Conservation (phyloP, 2,888 invertebrate species). For the Chrysina gloriosa region DNA sequence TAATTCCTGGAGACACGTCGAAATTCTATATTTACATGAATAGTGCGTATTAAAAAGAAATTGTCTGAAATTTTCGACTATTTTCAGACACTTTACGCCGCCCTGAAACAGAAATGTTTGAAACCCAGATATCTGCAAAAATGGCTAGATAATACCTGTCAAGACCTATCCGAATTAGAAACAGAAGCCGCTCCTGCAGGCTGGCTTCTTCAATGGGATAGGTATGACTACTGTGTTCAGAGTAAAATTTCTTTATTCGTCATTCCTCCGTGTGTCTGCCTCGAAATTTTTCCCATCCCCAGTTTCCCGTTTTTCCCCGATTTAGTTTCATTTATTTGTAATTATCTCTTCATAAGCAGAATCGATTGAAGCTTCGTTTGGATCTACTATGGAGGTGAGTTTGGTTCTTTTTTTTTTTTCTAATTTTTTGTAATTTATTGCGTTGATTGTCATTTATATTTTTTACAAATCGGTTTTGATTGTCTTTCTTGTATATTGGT, state of each 20-base stretch:
- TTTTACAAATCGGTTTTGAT: too few relatives aligned
- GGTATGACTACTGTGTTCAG: constrained; percentile 66
- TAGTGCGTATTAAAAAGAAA: neutral
- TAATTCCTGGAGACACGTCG: too few relatives aligned
- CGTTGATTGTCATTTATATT: too few relatives aligned
- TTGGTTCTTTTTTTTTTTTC: neutral
- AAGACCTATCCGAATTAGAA: constrained; percentile 73
- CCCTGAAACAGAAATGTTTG: constrained; percentile 72
- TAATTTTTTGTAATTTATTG: too few relatives aligned
- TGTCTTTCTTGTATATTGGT: too few relatives aligned
- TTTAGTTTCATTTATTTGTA: constrained; percentile 16
- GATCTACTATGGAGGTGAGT: constrained; percentile 15
- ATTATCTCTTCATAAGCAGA: constrained; percentile 29
- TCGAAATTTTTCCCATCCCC: neutral
- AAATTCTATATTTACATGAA: neutral
- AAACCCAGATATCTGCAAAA: constrained; percentile 70
- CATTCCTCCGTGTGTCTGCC: neutral
- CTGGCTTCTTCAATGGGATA: constrained; percentile 81
- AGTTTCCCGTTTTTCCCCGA: neutral
- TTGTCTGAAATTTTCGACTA: neutral
- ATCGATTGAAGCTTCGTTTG: neutral
- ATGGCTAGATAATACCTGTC: constrained; percentile 72
- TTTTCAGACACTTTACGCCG: constrained; percentile 72
- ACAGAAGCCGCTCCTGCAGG: constrained; percentile 74
- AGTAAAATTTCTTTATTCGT: constrained; percentile 2